These are phyloP conservation scores for Dendrocincla tyrannina DNA, from an alignment of 2,797 vertebrate species.

Conservation along the genomic window DNA sequence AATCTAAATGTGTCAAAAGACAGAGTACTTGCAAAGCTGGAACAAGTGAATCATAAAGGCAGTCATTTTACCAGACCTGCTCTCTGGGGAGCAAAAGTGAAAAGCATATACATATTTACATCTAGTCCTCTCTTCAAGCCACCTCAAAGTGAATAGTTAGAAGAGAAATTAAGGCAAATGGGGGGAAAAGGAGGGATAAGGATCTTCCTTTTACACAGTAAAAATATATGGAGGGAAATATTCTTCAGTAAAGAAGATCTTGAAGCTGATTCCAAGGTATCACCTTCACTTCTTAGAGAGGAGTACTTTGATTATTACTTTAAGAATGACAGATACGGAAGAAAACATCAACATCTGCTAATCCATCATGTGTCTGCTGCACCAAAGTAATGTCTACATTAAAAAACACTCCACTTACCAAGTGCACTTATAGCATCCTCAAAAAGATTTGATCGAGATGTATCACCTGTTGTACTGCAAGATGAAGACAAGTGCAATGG, in stretches of 20 bases:
- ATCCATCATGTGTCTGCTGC: not conserved
- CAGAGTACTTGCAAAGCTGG: not conserved
- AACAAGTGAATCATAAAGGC: not conserved
- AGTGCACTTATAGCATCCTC: constrained; percentile 94
- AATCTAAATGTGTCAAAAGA: not conserved
- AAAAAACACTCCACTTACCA: constrained; percentile 80
- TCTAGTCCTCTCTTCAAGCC: not conserved
- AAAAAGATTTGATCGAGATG: constrained; percentile 88
- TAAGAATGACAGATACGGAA: constrained; percentile 9
- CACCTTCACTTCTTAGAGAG: not conserved
- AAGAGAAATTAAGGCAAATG: not conserved
- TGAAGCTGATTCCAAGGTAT: not conserved
- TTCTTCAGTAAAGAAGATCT: not conserved
- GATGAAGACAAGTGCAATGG: constrained; percentile 67
- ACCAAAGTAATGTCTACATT: constrained; percentile 36
- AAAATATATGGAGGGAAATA: constrained; percentile 1
- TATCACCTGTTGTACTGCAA: constrained; percentile 82
- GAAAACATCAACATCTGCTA: constrained; percentile 31
- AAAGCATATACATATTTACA: not conserved
- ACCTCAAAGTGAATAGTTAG: not conserved
- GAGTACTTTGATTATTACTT: not conserved
- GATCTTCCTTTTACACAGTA: not conserved
- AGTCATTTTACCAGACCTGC: not conserved
- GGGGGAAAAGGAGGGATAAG: not conserved
- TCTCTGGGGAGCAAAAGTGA: not conserved